Conservation (phyloP, 2,888 invertebrate species). For the Prenolepis imparis region DNA sequence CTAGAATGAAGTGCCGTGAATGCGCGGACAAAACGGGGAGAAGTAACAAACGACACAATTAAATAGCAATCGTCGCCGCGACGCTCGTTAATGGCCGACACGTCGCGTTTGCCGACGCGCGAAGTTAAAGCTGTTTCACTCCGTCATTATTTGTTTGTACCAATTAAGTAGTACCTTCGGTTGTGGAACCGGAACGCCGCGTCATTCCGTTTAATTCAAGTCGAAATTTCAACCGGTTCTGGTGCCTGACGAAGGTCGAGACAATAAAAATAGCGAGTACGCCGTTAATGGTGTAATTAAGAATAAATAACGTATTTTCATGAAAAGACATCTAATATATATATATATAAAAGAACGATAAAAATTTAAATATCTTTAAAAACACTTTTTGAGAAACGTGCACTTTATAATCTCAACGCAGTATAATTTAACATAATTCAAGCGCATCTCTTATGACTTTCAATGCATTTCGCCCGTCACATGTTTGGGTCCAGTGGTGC, state of each 20-base stretch:
- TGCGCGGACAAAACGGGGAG: slow-evolving; percentile 51
- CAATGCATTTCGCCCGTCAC: neutral
- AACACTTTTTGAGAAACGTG: neutral
- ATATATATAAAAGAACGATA: neutral
- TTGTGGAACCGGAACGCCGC: slow-evolving; percentile 55
- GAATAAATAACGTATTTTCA: slow-evolving; percentile 55
- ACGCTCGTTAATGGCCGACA: slow-evolving; percentile 56
- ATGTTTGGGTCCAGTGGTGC: neutral
- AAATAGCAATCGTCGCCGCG: slow-evolving; percentile 56
- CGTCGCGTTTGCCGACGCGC: slow-evolving; percentile 53
- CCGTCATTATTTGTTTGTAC: slow-evolving; percentile 59
- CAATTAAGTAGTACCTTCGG: slow-evolving; percentile 58
- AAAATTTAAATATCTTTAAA: neutral
- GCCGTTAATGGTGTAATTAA: slow-evolving; percentile 51
- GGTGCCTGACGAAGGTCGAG: slow-evolving; percentile 50
- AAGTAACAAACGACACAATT: slow-evolving; percentile 58
- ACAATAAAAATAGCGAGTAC: slow-evolving; percentile 55
- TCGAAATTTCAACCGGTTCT: slow-evolving; percentile 59
- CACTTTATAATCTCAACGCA: neutral
- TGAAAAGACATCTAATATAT: neutral
- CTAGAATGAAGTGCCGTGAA: slow-evolving; percentile 52
- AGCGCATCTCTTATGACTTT: neutral
- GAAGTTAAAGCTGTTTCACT: slow-evolving; percentile 57
- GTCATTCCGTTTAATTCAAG: slow-evolving; percentile 58
- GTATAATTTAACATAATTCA: neutral